Conservation (phyloP, 1,140 invertebrate species). For the Lanistes nyassanus region DNA sequence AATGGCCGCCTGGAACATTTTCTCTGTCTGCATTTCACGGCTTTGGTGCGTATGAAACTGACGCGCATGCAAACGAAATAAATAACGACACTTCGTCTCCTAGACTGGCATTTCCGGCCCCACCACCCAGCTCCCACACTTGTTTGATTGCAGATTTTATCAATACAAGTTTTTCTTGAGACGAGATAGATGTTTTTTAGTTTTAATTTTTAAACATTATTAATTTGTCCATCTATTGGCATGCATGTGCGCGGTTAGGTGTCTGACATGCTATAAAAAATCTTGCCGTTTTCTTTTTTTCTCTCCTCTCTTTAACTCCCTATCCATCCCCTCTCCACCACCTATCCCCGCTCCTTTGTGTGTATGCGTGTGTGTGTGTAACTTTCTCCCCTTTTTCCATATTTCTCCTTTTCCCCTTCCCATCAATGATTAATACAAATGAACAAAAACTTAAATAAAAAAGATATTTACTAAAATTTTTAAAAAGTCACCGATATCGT, state of each 20-base stretch:
- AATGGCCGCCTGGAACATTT: too few species aligned
- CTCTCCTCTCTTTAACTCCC: background rate
- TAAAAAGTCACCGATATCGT: too few species aligned
- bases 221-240: background rate
- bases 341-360: background rate
- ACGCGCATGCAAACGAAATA: too few species aligned
- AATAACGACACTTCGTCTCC: too few species aligned
- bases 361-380: conserved; percentile 4
- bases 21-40: too few species aligned
- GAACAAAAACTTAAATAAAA: background rate
- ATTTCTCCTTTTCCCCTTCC: background rate
- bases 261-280: background rate
- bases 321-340: background rate
- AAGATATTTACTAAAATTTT: too few species aligned
- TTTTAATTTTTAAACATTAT: background rate
- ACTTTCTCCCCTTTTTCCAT: background rate
- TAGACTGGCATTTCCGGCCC: too few species aligned
- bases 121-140: too few species aligned
- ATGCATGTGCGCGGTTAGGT: background rate
- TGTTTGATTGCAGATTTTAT: too few species aligned
- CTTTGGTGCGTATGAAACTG: too few species aligned
- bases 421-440: background rate
- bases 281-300: background rate
- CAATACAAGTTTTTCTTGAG: too few species aligned
- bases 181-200: background rate